A percentile compares a stretch with the other conserved stretches of the same genome.
phyloP scores from a whole-genome alignment of 92 coral and sea anemone genomes.

The Porites evermanni region DNA sequence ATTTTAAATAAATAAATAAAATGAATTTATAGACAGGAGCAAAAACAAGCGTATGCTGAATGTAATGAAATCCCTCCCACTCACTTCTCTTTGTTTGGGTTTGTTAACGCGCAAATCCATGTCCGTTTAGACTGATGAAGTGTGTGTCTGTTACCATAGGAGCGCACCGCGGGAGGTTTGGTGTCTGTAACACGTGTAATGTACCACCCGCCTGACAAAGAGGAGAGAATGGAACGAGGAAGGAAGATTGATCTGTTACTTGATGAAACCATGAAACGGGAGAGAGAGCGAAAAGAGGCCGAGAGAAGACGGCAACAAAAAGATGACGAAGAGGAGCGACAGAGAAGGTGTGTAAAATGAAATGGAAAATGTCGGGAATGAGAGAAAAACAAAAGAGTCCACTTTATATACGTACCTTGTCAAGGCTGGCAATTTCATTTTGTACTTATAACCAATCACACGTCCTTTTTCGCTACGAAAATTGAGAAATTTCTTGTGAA shows the following conservation, averaged over 20 bases:
- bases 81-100: no score
- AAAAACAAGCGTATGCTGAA: no score
- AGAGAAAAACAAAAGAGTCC: no score
- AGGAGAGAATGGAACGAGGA: slow-evolving; percentile 74
- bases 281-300: slow-evolving; percentile 66
- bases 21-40: no score
- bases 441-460: no score
- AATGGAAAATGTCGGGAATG: not conserved
- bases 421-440: no score
- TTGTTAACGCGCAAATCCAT: not conserved
- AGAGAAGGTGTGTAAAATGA: slow-evolving; percentile 1
- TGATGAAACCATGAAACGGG: slow-evolving; percentile 59
- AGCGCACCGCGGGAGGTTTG: slow-evolving; percentile 72
- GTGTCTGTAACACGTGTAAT: slow-evolving; percentile 90
- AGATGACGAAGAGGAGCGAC: slow-evolving; percentile 65
- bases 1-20: no score
- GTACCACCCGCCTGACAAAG: slow-evolving; percentile 84
- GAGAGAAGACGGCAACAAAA: slow-evolving; percentile 59
- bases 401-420: no score
- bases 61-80: no score
- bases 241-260: slow-evolving; percentile 66
- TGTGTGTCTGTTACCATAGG: not conserved
- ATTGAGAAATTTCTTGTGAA: no score
- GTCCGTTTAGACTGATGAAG: not conserved
- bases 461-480: no score